Conservation (phyloP, 2,113 vertebrate genomes). For the Coptodon rendalli region DNA sequence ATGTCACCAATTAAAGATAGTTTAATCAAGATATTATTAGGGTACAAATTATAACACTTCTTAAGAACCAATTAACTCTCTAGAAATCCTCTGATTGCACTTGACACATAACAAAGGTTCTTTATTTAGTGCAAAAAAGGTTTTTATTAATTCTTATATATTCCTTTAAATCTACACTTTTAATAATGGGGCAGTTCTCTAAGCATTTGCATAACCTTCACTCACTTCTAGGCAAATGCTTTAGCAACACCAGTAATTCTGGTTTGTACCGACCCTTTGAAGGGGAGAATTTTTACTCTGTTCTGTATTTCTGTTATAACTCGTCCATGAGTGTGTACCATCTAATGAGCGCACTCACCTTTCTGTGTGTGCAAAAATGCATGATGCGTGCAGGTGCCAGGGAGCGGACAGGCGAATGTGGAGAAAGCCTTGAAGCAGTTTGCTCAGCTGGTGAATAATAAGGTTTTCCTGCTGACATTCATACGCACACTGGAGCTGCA, state of each 20-base stretch:
- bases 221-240: not conserved
- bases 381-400: constrained; percentile 79
- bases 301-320: not conserved
- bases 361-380: constrained; percentile 4
- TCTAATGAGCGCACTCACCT: constrained; percentile 15
- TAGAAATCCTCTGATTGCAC: not conserved
- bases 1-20: not conserved
- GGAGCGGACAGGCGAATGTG: constrained; percentile 88
- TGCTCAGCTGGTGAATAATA: constrained; percentile 96
- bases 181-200: not conserved
- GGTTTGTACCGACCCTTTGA: not conserved
- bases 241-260: not conserved
- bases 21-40: constrained; percentile 6
- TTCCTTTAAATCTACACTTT: not conserved
- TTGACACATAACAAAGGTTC: not conserved
- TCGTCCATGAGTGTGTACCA: not conserved
- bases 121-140: not conserved
- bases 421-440: constrained; percentile 98
- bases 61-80: not conserved
- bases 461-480: constrained; percentile 93
- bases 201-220: not conserved
- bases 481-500: constrained; percentile 94
- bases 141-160: not conserved
- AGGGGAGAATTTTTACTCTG: not conserved
- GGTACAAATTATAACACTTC: not conserved